Evolutionary conservation across 1,140 invertebrate species (phyloP), one percentile per base, ranked within the genome.

Genomic region (Drosophila erecta): DNA sequence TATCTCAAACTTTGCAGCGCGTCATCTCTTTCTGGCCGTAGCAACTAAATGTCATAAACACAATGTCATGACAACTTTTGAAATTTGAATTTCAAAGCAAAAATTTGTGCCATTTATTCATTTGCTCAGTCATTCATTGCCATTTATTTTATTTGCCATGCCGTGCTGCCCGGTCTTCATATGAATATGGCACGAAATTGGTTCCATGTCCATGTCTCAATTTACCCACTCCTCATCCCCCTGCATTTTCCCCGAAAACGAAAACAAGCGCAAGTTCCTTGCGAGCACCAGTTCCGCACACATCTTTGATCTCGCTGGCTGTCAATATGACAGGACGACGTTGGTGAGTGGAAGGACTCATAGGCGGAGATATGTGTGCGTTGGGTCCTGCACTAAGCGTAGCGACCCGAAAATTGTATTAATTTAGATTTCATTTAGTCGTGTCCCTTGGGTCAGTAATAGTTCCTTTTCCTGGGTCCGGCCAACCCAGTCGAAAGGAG

Each of bases 51-150:
- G 84, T 87, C 84, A 87, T 87, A 87, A 87, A 84, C 84, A 89
- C 79, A 87, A 87, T 87, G 84, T 87, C 84, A 89, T 89, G 84
- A 89, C 84, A 89, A 89, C 84, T 89, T 89, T 89, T 89, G 84
- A 89, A 89, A 89, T 89, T 90, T 89, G 84, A 89, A 89, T 89
- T 90, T 89, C 84, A 89, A 89, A 89, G 84, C 84, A 90, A 84
- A 89, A 90, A 76, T 78, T 60, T 77, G 49, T 62, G 61, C 58
- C 43, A 56, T 67, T 89, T 87, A 87, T 87, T 87, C 84, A 89
- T 89, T 89, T 90, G 85, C 80, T 90, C 76, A 84, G 85, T 78
- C 80, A 90, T 84, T 89, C 80, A 89, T 89, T 90, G 85, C 76
- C 84, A 87, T 87, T 87, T 87, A 89, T 89, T 87, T 81, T 89